Base-by-base conservation (phyloP, 2,797 vertebrate genomes). In the Phoeniculus purpureus region DNA sequence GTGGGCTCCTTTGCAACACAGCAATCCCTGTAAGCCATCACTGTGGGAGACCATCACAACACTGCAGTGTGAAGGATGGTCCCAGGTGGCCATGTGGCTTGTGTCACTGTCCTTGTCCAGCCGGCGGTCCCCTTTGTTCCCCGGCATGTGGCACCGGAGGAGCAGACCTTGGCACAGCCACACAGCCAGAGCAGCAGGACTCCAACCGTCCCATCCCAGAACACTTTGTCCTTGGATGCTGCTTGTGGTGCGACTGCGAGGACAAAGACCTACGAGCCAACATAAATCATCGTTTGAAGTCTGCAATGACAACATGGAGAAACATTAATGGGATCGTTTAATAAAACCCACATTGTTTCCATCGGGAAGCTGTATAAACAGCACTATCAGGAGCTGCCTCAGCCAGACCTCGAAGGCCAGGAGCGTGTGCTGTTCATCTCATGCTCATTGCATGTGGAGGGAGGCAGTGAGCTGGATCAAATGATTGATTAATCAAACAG, bases 201-300 rank as follows among this genome's bases (percentile, higher is more conserved):
- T 95, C 89, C 87, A 85, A 92, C 85, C 32, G 17, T 54, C 75
- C 90, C 2, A 7, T 55, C 91, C 83, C 55, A 19, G 95, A 95
- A 96, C 95, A 25, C 88, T 91, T 21, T 95, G 94, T 94, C 95
- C 94, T 95, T 96, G 94, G 94, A 95, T 94, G 87, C 91, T n/a
- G 85, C 90, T 91, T 13, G 9, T 50, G 5, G 77, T 54, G 79
- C 32, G 81, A 65, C 91, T 86, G 93, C 12, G 52, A 93, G 94
- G 95, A 96, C 95, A 91, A 82, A 90, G 94, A 80, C 90, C 93
- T 45, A 50, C 2, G 90, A 96, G 94, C 94, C 94, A 95, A 95
- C 93, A 95, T 94, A 95, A 95, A 96, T 95, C 94, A 95, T 77
- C 2, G 85, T 93, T 95, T 95, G 91, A 95, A 95, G 94, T 94